Conservation (phyloP, 2,888 invertebrate genomes). For the Pyrgus malvae region DNA sequence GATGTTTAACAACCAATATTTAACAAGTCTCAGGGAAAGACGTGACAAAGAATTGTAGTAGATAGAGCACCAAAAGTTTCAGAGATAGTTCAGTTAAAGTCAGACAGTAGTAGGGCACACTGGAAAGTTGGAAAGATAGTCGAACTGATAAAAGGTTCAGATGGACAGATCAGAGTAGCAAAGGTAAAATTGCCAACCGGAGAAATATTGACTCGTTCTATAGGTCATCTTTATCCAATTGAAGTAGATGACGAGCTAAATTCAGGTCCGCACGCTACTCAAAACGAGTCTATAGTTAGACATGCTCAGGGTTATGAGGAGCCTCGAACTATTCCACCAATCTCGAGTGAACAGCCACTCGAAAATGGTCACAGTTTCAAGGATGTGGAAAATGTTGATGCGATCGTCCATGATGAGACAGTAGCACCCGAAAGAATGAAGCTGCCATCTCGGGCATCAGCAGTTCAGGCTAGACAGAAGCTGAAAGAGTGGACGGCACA, state of each 20-base stretch:
- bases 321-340: too few species aligned
- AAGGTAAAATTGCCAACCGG: neutral
- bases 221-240: constrained; percentile 1
- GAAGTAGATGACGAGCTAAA: constrained; percentile 2
- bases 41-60: neutral
- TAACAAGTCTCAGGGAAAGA: neutral
- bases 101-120: neutral
- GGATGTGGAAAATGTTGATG: too few species aligned
- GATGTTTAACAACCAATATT: constrained; percentile 28
- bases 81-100: neutral
- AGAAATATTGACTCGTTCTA: neutral
- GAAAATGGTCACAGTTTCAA: too few species aligned
- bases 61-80: neutral
- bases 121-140: constrained; percentile 5
- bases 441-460: too few species aligned
- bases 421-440: too few species aligned
- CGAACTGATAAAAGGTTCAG: neutral
- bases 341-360: too few species aligned
- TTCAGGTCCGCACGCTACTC: neutral
- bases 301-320: too few species aligned
- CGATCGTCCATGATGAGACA: too few species aligned
- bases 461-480: too few species aligned
- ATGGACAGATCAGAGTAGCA: constrained; percentile 5
- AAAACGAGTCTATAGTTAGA: too few species aligned
- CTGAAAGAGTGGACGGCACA: too few species aligned